Evolutionary conservation across 2,888 invertebrate genomes (phyloP), one percentile per base, ranked within the genome.

Genomic region (Netelia inedita): DNA sequence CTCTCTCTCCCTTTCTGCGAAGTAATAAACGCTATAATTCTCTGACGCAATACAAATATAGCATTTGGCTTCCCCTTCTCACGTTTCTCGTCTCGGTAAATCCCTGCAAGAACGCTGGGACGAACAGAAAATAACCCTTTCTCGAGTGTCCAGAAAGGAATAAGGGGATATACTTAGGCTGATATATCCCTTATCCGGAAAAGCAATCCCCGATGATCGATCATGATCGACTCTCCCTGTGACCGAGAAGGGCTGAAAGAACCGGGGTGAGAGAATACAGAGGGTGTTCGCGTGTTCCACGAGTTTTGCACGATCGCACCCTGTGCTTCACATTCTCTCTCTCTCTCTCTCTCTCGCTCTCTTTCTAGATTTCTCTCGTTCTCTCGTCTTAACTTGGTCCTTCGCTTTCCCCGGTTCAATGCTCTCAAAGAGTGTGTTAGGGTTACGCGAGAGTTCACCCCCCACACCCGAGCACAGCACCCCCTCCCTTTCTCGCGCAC

Each of bases 11-110:
- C 55, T 55, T 50, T 50, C 63, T 57, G 80, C 16, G 35, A 88
- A 91, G 90, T 91, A 93, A 93, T 92, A 92, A 85, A 93, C 91
- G 89, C 91, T 90, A 92, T 93, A 93, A 93, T 93, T 93, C 92
- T 90, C 89, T 90, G 91, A 91, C 90, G 91, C 90, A 91, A 91
- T 93, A 92, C 92, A 93, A 93, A 93, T 91, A 93, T 86, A 88
- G 87, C 87, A 88, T 85, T 87, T 86, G 73, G 72, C 16, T 68
- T 53, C 73, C 59, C 73, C 19, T 59, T 19, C 57, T 65, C 68
- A 50, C 23, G 57, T 66, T 75, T 72, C 75, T 81, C 79, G 86
- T 73, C 74, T 75, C 41, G 41, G 50, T 71, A 69, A 74, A 76
- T 74, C 35, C 28, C 41, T 19, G 53, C 14, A 23, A 19, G 85